Conservation (phyloP, 2,797 vertebrate species). For the Helostoma temminkii region DNA sequence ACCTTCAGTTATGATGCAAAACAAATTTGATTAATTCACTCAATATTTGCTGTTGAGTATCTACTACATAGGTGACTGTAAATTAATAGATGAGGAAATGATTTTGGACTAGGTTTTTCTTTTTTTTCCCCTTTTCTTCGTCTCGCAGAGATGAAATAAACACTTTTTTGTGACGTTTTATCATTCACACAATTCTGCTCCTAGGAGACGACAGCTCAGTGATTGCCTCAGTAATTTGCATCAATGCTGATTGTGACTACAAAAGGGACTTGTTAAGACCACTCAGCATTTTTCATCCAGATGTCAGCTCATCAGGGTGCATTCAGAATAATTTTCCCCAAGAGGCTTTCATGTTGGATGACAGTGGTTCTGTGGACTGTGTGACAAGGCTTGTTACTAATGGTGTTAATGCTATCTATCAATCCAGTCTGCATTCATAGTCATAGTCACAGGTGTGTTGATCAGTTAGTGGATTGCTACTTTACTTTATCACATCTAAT, state of each 20-base stretch:
- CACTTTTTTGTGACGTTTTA: constrained; percentile 1
- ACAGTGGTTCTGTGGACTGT: constrained; percentile 7
- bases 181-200: constrained; percentile 5
- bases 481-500: constrained; percentile 5
- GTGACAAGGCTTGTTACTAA: not conserved
- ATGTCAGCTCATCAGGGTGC: constrained; percentile 47
- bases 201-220: constrained; percentile 9
- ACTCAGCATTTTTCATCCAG: constrained; percentile 44
- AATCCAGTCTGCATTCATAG: not conserved
- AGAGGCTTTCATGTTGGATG: constrained; percentile 23
- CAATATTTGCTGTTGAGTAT: no score
- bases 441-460: constrained; percentile 5
- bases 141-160: no score
- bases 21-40: no score
- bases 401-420: constrained; percentile 3
- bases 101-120: no score
- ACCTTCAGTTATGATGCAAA: no score
- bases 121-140: no score
- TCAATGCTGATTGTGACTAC: constrained; percentile 44
- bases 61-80: no score
- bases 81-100: no score
- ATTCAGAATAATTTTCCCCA: constrained; percentile 39
- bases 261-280: constrained; percentile 53
- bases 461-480: constrained; percentile 3
- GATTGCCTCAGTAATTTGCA: constrained; percentile 26